Percentiles rank a stretch among this genome's conserved stretches.
Conservation (phyloP, 2,113 vertebrate species). For the Cnemophilus loriae region DNA sequence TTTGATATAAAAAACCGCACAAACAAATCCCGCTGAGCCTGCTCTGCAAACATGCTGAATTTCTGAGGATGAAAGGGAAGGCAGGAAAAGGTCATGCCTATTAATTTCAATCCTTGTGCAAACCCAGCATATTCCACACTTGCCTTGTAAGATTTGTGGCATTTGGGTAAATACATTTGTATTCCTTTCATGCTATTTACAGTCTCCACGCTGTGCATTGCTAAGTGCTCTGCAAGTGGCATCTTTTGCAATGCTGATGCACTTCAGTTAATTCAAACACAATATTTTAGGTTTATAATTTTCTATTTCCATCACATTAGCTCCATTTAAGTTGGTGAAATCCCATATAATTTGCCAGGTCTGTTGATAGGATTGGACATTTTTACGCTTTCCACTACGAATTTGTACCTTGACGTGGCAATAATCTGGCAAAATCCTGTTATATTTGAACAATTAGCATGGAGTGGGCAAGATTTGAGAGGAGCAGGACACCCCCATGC, state of each 20-base stretch:
- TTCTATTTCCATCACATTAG: background rate
- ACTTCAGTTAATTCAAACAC: background rate
- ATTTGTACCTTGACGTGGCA: background rate
- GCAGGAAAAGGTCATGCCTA: conserved; percentile 62
- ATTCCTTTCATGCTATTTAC: conserved; percentile 37
- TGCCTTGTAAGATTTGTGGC: conserved; percentile 1
- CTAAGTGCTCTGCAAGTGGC: background rate
- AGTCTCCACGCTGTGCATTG: background rate
- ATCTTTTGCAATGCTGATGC: background rate
- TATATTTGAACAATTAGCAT: background rate
- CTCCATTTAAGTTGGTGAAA: background rate
- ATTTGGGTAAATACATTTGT: conserved; percentile 52
- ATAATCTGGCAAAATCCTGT: background rate
- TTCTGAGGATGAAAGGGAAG: conserved; percentile 45
- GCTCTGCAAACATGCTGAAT: conserved; percentile 46
- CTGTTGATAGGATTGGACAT: background rate
- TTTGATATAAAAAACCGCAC: conserved; percentile 9
- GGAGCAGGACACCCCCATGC: background rate
- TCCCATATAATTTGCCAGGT: background rate
- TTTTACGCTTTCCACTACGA: background rate
- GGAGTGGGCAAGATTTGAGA: background rate
- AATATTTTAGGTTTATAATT: background rate
- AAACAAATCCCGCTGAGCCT: background rate
- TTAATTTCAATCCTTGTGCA: conserved; percentile 68
- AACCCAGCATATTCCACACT: conserved; percentile 26